Conservation (phyloP, 2,888 invertebrate genomes). For the Hemistola chrysoprasaria region DNA sequence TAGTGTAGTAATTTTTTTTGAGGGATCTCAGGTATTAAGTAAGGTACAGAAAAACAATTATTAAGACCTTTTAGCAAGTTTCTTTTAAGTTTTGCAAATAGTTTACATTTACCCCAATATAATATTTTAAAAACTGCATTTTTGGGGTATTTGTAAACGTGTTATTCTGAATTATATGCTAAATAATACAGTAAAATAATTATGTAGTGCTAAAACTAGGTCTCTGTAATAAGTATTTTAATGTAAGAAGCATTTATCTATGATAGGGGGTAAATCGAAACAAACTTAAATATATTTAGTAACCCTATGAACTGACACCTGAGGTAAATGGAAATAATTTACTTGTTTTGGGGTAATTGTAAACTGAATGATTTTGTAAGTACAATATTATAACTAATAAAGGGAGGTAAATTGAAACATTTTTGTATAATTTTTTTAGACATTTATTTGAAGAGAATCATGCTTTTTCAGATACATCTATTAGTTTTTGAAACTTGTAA, state of each 20-base stretch:
- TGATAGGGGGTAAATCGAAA: conserved; percentile 1
- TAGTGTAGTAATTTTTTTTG: background rate
- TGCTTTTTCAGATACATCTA: too few relatives aligned
- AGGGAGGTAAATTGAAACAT: conserved; percentile 1
- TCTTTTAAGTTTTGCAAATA: background rate
- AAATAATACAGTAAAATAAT: background rate
- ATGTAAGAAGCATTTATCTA: background rate
- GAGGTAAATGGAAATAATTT: conserved; percentile 5
- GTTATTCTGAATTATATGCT: conserved; percentile 1
- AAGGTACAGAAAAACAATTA: background rate
- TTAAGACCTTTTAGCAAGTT: background rate
- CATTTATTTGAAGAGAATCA: too few relatives aligned
- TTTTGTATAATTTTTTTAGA: too few relatives aligned
- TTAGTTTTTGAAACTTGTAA: conserved; percentile 6
- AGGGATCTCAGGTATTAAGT: background rate
- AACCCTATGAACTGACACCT: background rate
- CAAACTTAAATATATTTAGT: background rate
- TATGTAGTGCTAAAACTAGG: background rate
- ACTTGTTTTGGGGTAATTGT: background rate
- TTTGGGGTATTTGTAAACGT: conserved; percentile 5
- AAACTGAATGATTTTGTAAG: background rate
- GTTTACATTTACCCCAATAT: conserved; percentile 5
- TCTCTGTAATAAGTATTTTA: background rate
- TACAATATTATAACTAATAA: background rate
- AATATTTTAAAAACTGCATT: conserved; percentile 1